phyloP scores from a whole-genome alignment of 2,113 vertebrate genomes.

The Mesocricetus auratus region DNA sequence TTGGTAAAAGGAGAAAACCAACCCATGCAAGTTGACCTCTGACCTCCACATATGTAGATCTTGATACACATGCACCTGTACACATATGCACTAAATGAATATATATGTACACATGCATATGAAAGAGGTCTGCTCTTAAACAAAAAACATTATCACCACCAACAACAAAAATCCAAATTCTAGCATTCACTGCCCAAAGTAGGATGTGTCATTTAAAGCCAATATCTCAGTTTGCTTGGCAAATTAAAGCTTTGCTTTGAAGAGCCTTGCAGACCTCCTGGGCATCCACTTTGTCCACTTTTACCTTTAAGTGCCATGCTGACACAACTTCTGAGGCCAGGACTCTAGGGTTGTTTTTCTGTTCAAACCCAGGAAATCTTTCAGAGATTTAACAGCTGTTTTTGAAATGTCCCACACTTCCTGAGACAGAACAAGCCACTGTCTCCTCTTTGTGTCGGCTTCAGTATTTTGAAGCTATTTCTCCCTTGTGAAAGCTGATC shows the following conservation, averaged over 20 bases:
- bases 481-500: neutral
- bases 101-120: neutral
- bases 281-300: neutral
- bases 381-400: neutral
- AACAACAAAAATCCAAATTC: neutral
- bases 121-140: neutral
- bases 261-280: neutral
- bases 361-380: constrained; percentile 5
- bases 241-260: constrained; percentile 40
- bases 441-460: neutral
- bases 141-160: too few species aligned
- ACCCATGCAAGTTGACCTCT: neutral
- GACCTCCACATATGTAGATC: neutral
- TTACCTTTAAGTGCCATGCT: neutral
- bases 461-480: neutral
- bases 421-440: neutral
- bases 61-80: neutral
- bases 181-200: neutral
- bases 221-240: neutral
- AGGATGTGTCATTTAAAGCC: constrained; percentile 31
- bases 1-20: neutral
- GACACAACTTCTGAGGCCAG: neutral
- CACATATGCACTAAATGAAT: neutral
- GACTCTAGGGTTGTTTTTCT: neutral
- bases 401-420: neutral